phyloP scores from a whole-genome alignment of 2,113 vertebrate species.

The Erpornis zantholeuca region DNA sequence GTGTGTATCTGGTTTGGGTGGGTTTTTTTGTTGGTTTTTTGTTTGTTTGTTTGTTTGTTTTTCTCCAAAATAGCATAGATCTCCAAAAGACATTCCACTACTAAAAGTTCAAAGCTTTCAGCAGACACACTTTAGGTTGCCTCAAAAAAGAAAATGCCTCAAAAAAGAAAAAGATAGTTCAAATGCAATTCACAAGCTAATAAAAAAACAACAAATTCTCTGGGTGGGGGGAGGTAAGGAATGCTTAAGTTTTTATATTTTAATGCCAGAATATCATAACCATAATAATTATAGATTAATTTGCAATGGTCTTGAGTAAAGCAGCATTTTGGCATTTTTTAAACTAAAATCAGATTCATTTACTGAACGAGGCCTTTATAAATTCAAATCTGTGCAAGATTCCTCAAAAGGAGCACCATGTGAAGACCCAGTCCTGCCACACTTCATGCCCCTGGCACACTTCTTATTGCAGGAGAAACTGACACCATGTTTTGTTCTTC shows the following conservation, averaged over 20 bases:
- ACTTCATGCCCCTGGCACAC: not conserved
- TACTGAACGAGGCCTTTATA: not conserved
- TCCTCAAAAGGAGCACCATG: not conserved
- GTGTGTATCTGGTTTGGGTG: not conserved
- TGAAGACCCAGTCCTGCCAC: not conserved
- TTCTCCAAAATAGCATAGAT: not conserved
- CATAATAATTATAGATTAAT: not conserved
- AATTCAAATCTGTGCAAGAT: not conserved
- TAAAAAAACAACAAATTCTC: slow-evolving; percentile 35
- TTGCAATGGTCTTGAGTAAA: not conserved
- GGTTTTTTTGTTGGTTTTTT: not conserved
- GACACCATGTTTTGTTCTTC: not conserved
- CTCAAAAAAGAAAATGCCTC: slow-evolving; percentile 21
- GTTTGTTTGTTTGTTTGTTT: not conserved
- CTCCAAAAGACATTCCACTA: not conserved
- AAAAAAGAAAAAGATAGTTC: slow-evolving; percentile 37
- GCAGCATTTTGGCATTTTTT: not conserved
- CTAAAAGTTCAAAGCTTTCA: not conserved
- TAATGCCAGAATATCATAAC: not conserved
- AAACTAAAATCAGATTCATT: not conserved
- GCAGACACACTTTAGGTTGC: not conserved
- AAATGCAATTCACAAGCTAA: slow-evolving; percentile 1
- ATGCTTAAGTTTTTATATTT: not conserved
- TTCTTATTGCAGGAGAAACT: not conserved
- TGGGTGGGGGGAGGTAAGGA: not conserved